These are phyloP conservation scores for Crepidodera aurea DNA, from an alignment of 2,888 invertebrate genomes.

Conservation along the genomic window DNA sequence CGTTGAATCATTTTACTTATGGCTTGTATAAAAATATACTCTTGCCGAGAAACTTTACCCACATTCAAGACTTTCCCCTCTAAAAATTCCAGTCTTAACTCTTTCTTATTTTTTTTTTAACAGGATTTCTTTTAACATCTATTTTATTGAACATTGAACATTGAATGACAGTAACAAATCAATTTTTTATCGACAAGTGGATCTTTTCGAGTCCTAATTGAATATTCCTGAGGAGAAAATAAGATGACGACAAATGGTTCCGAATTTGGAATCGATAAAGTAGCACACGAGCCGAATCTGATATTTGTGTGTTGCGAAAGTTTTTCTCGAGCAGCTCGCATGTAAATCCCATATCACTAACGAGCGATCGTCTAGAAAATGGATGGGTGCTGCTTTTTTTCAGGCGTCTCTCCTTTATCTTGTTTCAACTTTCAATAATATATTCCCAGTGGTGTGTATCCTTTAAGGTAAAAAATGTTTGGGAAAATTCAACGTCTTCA, in stretches of 20 bases:
- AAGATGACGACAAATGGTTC: background rate
- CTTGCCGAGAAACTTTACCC: too few species aligned
- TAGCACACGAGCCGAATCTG: conserved; percentile 2
- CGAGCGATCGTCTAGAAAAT: conserved; percentile 34
- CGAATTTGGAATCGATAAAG: conserved; percentile 6
- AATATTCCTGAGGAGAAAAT: conserved; percentile 7
- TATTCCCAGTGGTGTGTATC: conserved; percentile 32
- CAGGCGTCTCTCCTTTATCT: conserved; percentile 42
- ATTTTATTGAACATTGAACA: too few species aligned
- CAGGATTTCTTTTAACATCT: too few species aligned
- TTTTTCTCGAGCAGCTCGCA: conserved; percentile 6
- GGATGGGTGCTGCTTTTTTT: conserved; percentile 25
- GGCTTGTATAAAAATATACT: too few species aligned
- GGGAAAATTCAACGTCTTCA: background rate
- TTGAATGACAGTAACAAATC: background rate
- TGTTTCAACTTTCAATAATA: conserved; percentile 46
- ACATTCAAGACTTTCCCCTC: too few species aligned
- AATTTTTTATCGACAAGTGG: conserved; percentile 2
- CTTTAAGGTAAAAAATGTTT: background rate
- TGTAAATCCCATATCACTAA: conserved; percentile 25
- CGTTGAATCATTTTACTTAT: too few species aligned
- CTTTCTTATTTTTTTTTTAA: too few species aligned
- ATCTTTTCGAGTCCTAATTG: conserved; percentile 3
- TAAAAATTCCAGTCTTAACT: too few species aligned
- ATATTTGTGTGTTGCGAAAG: conserved; percentile 4